Percentiles rank a stretch among this genome's conserved stretches.
phyloP scores from a whole-genome alignment of 2,797 vertebrate species.

The Acrossocheilus fasciatus region DNA sequence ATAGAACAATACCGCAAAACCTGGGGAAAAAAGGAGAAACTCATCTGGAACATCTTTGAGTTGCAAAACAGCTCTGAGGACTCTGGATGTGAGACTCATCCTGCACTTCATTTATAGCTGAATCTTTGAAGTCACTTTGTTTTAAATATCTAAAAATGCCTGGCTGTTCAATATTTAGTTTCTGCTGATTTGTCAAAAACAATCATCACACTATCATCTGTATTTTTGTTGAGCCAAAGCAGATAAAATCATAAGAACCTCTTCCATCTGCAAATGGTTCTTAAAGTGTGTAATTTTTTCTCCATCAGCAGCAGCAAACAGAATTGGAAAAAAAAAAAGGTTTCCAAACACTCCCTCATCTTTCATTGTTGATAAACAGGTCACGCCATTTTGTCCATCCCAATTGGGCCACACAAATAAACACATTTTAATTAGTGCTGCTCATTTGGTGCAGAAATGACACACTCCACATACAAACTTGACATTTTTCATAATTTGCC shows the following conservation, averaged over 20 bases:
- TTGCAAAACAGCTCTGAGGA: background rate
- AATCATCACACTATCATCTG: background rate
- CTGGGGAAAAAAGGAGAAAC: background rate
- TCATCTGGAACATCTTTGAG: slow-evolving; percentile 38
- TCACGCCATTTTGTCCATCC: background rate
- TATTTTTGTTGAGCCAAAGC: slow-evolving; percentile 15
- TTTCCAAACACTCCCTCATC: background rate
- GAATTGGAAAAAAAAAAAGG: background rate
- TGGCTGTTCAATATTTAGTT: slow-evolving; percentile 12
- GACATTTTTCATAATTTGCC: background rate
- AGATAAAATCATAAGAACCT: slow-evolving; percentile 10
- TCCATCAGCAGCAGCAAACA: background rate
- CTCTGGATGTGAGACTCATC: slow-evolving; percentile 13
- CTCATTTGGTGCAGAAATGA: background rate
- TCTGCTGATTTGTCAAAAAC: background rate
- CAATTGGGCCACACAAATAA: background rate
- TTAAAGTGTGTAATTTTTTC: slow-evolving; percentile 4
- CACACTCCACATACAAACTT: background rate
- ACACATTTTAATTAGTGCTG: slow-evolving; percentile 22
- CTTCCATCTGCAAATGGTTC: slow-evolving; percentile 9
- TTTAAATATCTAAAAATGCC: slow-evolving; percentile 13
- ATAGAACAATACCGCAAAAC: background rate
- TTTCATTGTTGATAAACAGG: background rate
- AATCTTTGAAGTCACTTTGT: slow-evolving; percentile 28
- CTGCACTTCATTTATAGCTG: background rate